Evolutionary conservation across 2,113 vertebrate genomes (phyloP), one percentile per base, ranked within the genome.

Genomic region (Galeopterus variegatus): DNA sequence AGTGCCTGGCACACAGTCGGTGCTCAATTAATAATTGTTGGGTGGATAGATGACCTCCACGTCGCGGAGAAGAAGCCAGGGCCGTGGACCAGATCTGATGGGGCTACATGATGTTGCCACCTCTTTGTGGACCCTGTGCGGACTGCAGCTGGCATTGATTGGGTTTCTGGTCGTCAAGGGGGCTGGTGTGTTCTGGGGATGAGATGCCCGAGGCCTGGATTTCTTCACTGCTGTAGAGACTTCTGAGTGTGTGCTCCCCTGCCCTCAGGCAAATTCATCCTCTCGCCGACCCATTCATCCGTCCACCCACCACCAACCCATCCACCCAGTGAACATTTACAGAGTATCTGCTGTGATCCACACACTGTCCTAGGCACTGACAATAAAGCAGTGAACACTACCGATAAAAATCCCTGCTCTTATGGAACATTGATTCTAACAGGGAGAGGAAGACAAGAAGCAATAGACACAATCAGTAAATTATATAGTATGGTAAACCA

Each of bases 91-190:
- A 21, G 26, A 60, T 41, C 41, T 41, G 41, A 4, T 7, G 58
- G 41, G 65, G 18, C 41, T 36, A 26, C 0, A 0, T 19, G 65
- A 28, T 28, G 54, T 13, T 56, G 10, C 45, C 26, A 21, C 15
- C 18, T 41, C 13, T 33, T 0, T 1, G 3, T 1, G 1, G 4
- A 23, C 12, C 36, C 73, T 15, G 0, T 62, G 65, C 56, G 33
- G 50, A 62, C 3, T 0, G 64, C 62, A 45, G 77, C n/a, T 0
- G 12, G 69, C 21, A 12, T 41, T 3, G 5, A 4, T 2, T 26
- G 70, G 31, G 41, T 24, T 50, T 65, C 33, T 50, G 31, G 21
- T 52, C 24, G 24, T 56, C 24, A 23, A 17, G 18, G 45, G 65
- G 75, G 6, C 70, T 64, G 90, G 41, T n/a, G 0, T 26, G 17